phyloP scores from a whole-genome alignment of 2,113 vertebrate genomes.

The Ciconia stormi region DNA sequence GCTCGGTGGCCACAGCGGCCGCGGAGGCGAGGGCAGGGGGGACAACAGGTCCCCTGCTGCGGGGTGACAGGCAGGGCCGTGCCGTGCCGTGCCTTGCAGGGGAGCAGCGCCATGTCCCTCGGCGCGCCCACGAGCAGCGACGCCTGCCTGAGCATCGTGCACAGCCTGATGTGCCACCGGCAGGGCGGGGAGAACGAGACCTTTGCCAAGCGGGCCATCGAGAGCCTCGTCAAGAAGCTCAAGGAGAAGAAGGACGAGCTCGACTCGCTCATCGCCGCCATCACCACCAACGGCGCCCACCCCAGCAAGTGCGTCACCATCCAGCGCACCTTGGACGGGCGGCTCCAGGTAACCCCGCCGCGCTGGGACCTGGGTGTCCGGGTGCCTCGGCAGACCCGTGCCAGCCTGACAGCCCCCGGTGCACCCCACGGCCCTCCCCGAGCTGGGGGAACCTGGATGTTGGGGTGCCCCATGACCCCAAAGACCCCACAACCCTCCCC shows the following conservation, averaged over 20 bases:
- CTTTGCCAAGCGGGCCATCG: slow-evolving; percentile 83
- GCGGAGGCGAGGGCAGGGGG: background rate
- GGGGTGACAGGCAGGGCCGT: background rate
- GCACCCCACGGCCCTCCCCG: background rate
- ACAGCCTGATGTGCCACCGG: slow-evolving; percentile 86
- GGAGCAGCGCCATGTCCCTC: slow-evolving; percentile 50
- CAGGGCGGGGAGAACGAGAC: slow-evolving; percentile 83
- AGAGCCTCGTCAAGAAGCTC: slow-evolving; percentile 78
- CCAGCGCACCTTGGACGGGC: slow-evolving; percentile 82
- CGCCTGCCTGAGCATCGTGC: slow-evolving; percentile 83
- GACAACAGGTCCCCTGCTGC: background rate
- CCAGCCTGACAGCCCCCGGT: background rate
- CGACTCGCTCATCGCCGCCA: slow-evolving; percentile 81
- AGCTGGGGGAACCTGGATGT: too few species aligned
- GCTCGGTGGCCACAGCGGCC: background rate
- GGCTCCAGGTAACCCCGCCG: slow-evolving; percentile 73
- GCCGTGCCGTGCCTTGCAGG: slow-evolving; percentile 8
- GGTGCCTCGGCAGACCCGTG: too few species aligned
- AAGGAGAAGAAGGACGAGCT: slow-evolving; percentile 84
- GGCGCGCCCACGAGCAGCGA: slow-evolving; percentile 79
- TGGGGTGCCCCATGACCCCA: too few species aligned
- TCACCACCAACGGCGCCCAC: slow-evolving; percentile 83
- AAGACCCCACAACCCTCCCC: too few species aligned
- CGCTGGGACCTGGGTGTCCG: too few species aligned
- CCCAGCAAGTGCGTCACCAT: slow-evolving; percentile 86